Evolutionary conservation across 2,113 vertebrate genomes (phyloP).

Genomic region (Pteruthius melanotis): DNA sequence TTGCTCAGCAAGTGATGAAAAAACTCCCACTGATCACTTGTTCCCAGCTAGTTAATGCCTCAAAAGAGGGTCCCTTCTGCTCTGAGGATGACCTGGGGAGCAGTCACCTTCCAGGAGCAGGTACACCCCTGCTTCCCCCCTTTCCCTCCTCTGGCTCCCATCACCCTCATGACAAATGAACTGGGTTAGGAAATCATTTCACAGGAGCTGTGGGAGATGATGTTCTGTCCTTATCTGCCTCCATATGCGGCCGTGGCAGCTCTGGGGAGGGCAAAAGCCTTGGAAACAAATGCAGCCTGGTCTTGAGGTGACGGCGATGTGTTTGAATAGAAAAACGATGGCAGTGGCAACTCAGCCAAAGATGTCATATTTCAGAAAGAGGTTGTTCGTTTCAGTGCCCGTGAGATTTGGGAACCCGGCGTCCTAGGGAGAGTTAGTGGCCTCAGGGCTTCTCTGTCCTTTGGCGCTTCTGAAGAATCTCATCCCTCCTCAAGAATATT

Average conservation of each 20-base stretch:
- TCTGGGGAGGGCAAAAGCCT: neutral
- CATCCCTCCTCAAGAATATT: neutral
- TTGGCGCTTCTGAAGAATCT: neutral
- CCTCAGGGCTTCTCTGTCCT: conserved; percentile 39
- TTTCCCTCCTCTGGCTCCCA: neutral
- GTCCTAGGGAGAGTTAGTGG: neutral
- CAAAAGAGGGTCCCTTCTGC: neutral
- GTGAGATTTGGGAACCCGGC: neutral
- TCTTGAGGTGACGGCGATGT: accelerated
- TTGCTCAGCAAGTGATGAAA: neutral
- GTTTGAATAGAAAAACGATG: neutral
- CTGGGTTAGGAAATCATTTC: neutral
- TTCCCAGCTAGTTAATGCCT: neutral
- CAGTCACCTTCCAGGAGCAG: neutral
- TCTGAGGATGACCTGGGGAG: neutral
- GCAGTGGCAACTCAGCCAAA: neutral
- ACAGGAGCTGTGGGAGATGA: neutral
- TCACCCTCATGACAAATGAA: neutral
- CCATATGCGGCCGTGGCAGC: accelerated
- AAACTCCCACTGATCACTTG: neutral
- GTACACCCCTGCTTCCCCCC: neutral
- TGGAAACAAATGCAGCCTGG: neutral
- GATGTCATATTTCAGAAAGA: neutral
- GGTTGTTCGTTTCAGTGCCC: neutral
- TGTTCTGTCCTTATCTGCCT: neutral